Evolutionary conservation across 2,888 invertebrate species (phyloP), one percentile per base, ranked within the genome.

Genomic region (Liposcelis brunnea): DNA sequence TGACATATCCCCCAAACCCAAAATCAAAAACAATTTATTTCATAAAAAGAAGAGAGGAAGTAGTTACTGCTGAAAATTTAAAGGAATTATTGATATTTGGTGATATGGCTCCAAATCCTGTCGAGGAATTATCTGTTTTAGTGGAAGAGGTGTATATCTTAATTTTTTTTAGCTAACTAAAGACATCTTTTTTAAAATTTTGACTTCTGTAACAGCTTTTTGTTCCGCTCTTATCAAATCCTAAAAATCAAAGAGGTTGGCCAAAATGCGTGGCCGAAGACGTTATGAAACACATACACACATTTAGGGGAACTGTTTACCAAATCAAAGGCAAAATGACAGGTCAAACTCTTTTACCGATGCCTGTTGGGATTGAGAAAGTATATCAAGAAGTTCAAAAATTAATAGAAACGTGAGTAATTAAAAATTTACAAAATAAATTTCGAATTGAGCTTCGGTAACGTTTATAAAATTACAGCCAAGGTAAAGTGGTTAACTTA

Each of bases 261-360:
- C 83, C 85, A 0, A 69, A 70, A 49, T 72, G 80, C 10, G 75
- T 83, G 2, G 67, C 71, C 4, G 73, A 75, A 48, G 84, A 84
- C 56, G 76, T 84, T 57, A 72, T 71, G 51, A 69, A 68, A 21
- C 80, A 83, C 56, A 70, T 80, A 1, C 73, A 77, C 50, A 70
- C 75, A 6, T 66, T 84, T 50, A 72, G 77, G 51, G 80, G 74
- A 57, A 67, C 73, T 44, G 74, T 84, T 56, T 76, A 76, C 54
- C 76, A 82, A 70, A 63, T 86, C 44, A 78, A 74, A 59, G 91
- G 91, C 1, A 81, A 86, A 58, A 79, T 89, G 63, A 73, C 76
- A 40, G 89, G 87, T 53, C 80, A 86, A 61, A 89, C 86, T 0
- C 71, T 89, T 53, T 66, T 93, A 21, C 86, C 91, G 1, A 75